Evolutionary conservation across 1,140 invertebrate genomes (phyloP).

Genomic region (Drosophila nigrodunni): DNA sequence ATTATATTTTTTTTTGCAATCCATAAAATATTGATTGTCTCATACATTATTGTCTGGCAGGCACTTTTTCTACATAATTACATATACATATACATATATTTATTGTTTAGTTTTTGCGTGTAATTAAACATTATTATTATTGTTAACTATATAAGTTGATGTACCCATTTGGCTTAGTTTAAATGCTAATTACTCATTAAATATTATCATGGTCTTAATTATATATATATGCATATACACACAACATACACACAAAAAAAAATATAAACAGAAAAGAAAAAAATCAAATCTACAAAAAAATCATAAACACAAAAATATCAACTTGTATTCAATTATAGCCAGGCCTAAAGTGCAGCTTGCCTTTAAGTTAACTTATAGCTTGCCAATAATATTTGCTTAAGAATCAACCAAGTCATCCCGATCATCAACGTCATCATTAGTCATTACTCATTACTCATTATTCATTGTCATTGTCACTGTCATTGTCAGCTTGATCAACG

Average conservation of each 20-base stretch:
- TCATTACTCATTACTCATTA: slow-evolving; percentile 9
- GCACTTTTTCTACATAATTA: slow-evolving; percentile 39
- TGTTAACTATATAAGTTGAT: slow-evolving; percentile 61
- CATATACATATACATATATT: too few species aligned
- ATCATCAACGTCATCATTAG: slow-evolving; percentile 19
- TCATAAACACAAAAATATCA: slow-evolving; percentile 6
- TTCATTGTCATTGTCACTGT: slow-evolving; percentile 16
- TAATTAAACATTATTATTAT: slow-evolving; percentile 51
- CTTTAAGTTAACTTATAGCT: slow-evolving; percentile 43
- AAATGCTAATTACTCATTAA: slow-evolving; percentile 65
- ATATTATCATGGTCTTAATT: slow-evolving; percentile 48
- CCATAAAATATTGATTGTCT: slow-evolving; percentile 39
- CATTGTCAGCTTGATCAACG: slow-evolving; percentile 38
- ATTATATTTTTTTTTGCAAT: slow-evolving; percentile 28
- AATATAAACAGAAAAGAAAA: slow-evolving; percentile 34
- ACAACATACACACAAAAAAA: slow-evolving; percentile 22
- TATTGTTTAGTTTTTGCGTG: slow-evolving; percentile 53
- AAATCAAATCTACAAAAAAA: slow-evolving; percentile 22
- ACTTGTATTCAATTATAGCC: slow-evolving; percentile 32
- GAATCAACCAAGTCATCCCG: not conserved
- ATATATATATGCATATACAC: slow-evolving; percentile 39
- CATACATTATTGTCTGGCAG: slow-evolving; percentile 9
- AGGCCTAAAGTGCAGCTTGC: slow-evolving; percentile 36
- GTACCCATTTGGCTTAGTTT: slow-evolving; percentile 62
- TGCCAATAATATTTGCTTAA: slow-evolving; percentile 29